Base-by-base conservation (phyloP, 2,113 vertebrate genomes). In the Junco hyemalis region DNA sequence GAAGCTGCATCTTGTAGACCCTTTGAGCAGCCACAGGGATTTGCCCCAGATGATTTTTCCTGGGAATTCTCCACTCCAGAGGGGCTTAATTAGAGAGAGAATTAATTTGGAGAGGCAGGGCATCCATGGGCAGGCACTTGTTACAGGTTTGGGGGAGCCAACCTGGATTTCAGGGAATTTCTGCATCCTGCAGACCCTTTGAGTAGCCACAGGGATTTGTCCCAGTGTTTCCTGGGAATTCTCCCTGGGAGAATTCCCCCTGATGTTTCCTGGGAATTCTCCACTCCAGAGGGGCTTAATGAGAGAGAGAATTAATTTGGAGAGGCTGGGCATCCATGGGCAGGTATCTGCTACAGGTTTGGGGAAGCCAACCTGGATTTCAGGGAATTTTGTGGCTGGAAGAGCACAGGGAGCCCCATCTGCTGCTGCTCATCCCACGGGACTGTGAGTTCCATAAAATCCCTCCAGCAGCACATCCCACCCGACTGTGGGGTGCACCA, bases 401-500 rank as follows among this genome's bases (percentile, higher is more conserved):
- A 16, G 47, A 63, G 23, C 47, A n/a, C 29, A 17, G 0, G 0
- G 36, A 51, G 59, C 47, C 29, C 59, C 74, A 50, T n/a, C 22
- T 50, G 35, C 73, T 77, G 73, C 57, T 77, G 73, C 73, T 38
- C 45, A 50, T 51, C 59, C 74, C 45, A 40, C 2, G 8, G 57
- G 74, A 40, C 23, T 50, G 20, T 9, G 21, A 42, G 18, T 5
- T 0, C 42, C 22, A 5, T 1, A 4, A 53, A 59, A 60, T 4
- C 1, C 61, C 40, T 15, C 29, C 26, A 8, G 66, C 28, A 57
- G 54, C 74, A n/a, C 59, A 25, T 35, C 77, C 65, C 42, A 10
- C 47, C 80, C 8, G 0, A 11, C 0, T 6, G 13, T 0, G 6
- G 35, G 36, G 56, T n/a, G 56, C 59, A 40, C 12, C 14, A 1